Evolutionary conservation across 2,888 invertebrate species (phyloP).

Genomic region (Andrena trimmerana): DNA sequence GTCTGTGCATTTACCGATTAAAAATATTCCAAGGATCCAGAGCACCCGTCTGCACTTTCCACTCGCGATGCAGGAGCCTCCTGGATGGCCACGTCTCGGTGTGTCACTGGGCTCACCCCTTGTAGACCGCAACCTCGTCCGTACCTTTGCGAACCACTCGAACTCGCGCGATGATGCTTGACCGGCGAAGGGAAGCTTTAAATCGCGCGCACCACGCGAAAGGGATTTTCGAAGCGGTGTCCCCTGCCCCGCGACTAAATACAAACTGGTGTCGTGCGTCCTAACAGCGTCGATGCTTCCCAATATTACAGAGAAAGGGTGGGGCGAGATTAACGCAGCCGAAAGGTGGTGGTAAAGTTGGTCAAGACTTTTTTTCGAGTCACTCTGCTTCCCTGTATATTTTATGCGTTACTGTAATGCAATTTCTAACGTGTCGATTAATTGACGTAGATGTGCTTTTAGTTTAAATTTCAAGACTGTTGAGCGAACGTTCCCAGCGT

Average conservation of each 20-base stretch:
- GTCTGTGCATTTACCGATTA: slow-evolving; percentile 39
- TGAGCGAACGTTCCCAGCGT: background rate
- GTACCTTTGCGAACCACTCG: slow-evolving; percentile 40
- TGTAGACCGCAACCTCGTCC: slow-evolving; percentile 29
- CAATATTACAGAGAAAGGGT: slow-evolving; percentile 25
- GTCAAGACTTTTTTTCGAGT: background rate
- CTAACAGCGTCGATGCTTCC: slow-evolving; percentile 6
- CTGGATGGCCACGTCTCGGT: background rate
- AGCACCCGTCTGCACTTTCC: slow-evolving; percentile 17
- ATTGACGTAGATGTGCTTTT: background rate
- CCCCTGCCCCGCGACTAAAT: slow-evolving; percentile 26
- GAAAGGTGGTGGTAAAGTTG: background rate
- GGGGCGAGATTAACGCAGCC: slow-evolving; percentile 18
- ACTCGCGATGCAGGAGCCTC: background rate
- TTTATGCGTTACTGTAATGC: background rate
- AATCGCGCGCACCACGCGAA: slow-evolving; percentile 16
- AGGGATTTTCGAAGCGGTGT: slow-evolving; percentile 38
- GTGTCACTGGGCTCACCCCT: slow-evolving; percentile 36
- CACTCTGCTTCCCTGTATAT: background rate
- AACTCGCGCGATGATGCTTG: slow-evolving; percentile 52
- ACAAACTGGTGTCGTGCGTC: slow-evolving; percentile 41
- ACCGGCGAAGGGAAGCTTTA: slow-evolving; percentile 42
- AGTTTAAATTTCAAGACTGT: background rate
- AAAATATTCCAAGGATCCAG: slow-evolving; percentile 37
- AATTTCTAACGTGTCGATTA: background rate